phyloP scores from a whole-genome alignment of 2,888 invertebrate genomes.

The Liodrosophila aerea region DNA sequence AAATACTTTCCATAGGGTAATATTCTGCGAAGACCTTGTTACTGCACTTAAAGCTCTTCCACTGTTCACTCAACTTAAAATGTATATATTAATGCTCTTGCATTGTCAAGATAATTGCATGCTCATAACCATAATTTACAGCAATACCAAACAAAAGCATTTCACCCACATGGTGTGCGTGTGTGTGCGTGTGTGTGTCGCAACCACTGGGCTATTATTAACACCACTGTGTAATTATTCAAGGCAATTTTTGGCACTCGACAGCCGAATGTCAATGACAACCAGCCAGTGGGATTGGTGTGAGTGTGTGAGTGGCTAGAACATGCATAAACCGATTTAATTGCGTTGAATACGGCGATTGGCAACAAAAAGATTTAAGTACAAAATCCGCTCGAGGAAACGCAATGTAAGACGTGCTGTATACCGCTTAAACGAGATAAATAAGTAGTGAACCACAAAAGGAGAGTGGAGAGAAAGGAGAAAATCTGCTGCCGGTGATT shows the following conservation, averaged over 20 bases:
- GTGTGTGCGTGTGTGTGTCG: constrained; percentile 1
- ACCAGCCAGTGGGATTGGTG: not conserved
- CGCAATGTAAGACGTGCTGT: constrained; percentile 40
- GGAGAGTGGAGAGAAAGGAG: not conserved
- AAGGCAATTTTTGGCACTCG: constrained; percentile 40
- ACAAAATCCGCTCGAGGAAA: constrained; percentile 26
- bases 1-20: too few species aligned
- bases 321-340: constrained; percentile 31
- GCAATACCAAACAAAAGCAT: constrained; percentile 15
- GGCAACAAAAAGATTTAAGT: constrained; percentile 40
- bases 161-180: constrained; percentile 5
- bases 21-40: too few species aligned
- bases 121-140: constrained; percentile 27
- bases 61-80: not conserved
- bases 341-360: constrained; percentile 37
- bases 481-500: constrained; percentile 28
- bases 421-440: constrained; percentile 10
- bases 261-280: constrained; percentile 42
- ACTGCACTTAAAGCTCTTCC: not conserved
- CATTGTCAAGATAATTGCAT: constrained; percentile 21
- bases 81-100: not conserved
- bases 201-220: constrained; percentile 39
- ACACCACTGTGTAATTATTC: constrained; percentile 46
- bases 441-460: constrained; percentile 8
- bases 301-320: not conserved